Evolutionary conservation across 2,888 invertebrate species (phyloP).

Genomic region (Patella pellucida): DNA sequence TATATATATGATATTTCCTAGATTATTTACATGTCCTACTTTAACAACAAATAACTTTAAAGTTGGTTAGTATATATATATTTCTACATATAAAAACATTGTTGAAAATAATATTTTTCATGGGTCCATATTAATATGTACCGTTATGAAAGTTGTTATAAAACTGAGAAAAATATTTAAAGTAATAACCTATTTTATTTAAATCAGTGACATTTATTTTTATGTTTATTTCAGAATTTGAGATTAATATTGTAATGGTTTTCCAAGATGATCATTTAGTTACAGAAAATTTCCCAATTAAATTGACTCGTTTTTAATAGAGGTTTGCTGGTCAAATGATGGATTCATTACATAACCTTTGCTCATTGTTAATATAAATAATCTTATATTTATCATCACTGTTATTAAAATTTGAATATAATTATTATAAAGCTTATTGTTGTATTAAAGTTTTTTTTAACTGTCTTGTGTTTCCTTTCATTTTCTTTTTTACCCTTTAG

Average conservation of each 20-base stretch:
- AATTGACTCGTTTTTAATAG: conserved; percentile 66
- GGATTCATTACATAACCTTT: no score
- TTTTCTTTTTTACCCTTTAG: no score
- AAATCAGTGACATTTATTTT: no score
- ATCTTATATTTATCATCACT: no score
- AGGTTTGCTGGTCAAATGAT: background rate
- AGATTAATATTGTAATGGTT: conserved; percentile 90
- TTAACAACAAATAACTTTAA: conserved; percentile 91
- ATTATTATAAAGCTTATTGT: no score
- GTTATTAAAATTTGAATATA: no score
- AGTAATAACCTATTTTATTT: background rate
- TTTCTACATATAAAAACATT: background rate
- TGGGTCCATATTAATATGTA: no score
- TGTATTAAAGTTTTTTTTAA: background rate
- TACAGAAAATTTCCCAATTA: conserved; percentile 93
- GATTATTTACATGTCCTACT: conserved; percentile 95
- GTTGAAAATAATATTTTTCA: no score
- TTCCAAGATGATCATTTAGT: conserved; percentile 94
- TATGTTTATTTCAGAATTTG: conserved; percentile 84
- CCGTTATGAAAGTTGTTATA: no score
- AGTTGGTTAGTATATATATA: conserved; percentile 79
- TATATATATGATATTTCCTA: conserved; percentile 94
- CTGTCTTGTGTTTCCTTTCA: background rate
- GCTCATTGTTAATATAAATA: no score
- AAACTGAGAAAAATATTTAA: no score